Percentiles rank a stretch among this genome's conserved stretches.
phyloP scores from a whole-genome alignment of 2,888 invertebrate species.

The Maniola hyperantus region DNA sequence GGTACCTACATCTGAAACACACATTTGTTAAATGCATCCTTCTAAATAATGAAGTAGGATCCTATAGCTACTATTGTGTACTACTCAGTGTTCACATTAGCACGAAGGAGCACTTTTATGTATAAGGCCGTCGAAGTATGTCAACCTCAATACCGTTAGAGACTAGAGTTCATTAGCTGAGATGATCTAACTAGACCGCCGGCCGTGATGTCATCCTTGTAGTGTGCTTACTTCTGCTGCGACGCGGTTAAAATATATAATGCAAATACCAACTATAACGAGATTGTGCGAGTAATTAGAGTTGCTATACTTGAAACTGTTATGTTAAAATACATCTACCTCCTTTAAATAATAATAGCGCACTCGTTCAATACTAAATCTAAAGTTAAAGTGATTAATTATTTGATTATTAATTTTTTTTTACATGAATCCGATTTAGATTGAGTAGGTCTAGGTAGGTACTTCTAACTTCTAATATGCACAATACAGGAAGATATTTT shows the following conservation, averaged over 20 bases:
- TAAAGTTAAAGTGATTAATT: no score
- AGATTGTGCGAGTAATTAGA: neutral
- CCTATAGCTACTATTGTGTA: neutral
- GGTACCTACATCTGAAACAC: no score
- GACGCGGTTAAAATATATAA: neutral
- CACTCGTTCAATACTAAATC: no score
- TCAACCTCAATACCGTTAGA: conserved; percentile 29
- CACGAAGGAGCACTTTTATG: conserved; percentile 3
- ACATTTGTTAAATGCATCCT: no score
- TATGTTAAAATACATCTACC: no score
- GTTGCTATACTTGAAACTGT: neutral
- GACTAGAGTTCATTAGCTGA: conserved; percentile 31
- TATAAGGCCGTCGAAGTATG: conserved; percentile 25
- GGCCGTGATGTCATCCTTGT: conserved; percentile 34
- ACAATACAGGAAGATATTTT: no score
- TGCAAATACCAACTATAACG: neutral
- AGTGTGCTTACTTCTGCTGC: neutral
- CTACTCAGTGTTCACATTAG: neutral
- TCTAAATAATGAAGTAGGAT: no score
- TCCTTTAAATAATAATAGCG: neutral
- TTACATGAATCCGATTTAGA: no score
- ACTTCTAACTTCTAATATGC: no score
- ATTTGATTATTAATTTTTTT: no score
- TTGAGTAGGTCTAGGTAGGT: no score
- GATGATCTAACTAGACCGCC: conserved; percentile 32